Conservation (phyloP, 2,113 vertebrate species). For the Cariama cristata region DNA sequence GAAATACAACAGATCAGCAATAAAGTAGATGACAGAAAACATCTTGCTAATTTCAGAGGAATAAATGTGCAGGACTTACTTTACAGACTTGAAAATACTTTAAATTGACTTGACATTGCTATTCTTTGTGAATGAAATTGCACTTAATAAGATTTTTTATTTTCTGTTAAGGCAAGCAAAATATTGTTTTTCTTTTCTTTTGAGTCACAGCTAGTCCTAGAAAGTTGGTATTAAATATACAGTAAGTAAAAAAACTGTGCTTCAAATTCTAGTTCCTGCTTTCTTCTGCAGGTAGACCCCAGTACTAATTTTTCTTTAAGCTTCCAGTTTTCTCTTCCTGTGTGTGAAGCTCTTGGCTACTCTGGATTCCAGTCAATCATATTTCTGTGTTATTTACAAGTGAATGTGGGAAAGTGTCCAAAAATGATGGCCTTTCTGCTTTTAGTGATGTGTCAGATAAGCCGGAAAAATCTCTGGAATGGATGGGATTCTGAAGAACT, state of each 20-base stretch:
- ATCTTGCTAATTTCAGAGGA: background rate
- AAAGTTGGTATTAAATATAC: background rate
- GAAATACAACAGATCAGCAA: background rate
- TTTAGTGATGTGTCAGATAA: background rate
- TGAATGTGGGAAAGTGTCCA: background rate
- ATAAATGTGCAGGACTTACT: background rate
- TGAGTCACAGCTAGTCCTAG: background rate
- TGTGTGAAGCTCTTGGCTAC: background rate
- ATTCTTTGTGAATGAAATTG: background rate
- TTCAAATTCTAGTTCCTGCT: background rate
- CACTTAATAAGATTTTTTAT: background rate
- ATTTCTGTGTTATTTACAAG: background rate
- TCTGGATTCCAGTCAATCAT: background rate
- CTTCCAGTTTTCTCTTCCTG: background rate
- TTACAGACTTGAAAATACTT: background rate
- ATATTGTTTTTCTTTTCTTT: background rate
- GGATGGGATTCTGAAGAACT: background rate
- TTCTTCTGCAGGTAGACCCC: background rate
- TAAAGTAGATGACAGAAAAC: background rate
- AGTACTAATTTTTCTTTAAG: background rate
- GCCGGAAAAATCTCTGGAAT: background rate
- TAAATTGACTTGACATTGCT: background rate
- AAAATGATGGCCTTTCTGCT: background rate
- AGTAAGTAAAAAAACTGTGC: background rate
- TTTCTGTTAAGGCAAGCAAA: background rate